Conservation (phyloP, 2,888 invertebrate genomes). For the Dioctria rufipes region DNA sequence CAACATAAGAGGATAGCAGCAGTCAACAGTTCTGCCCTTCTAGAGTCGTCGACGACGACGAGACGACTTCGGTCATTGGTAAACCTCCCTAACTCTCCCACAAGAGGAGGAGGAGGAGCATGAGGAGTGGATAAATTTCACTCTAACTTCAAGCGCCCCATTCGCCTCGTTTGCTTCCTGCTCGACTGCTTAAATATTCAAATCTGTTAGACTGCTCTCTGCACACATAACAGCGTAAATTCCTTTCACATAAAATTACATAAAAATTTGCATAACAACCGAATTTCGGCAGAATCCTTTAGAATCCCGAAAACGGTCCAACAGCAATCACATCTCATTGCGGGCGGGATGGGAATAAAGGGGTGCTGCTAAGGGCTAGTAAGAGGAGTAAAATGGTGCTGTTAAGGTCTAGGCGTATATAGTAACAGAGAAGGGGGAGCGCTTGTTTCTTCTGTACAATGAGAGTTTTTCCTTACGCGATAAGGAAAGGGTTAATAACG, state of each 20-base stretch:
- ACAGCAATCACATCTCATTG: no score
- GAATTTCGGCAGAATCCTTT: conserved; percentile 55
- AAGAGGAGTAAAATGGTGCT: no score
- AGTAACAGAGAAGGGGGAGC: not conserved
- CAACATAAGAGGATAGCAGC: no score
- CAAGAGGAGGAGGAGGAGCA: no score
- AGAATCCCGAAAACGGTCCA: no score
- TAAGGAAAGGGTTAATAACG: conserved; percentile 47
- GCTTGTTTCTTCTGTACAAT: not conserved
- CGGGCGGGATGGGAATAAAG: not conserved
- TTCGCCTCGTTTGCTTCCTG: not conserved
- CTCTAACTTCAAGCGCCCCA: not conserved
- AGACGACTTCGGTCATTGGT: no score
- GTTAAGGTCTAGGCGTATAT: no score
- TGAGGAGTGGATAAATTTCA: conserved; percentile 40
- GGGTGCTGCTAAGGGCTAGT: no score
- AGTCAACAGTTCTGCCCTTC: not conserved
- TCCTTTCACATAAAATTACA: conserved; percentile 59
- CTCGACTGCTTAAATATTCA: conserved; percentile 57
- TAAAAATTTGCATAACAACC: conserved; percentile 59
- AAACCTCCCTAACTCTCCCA: conserved; percentile 26
- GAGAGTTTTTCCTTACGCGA: conserved; percentile 7
- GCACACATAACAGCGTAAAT: conserved; percentile 56
- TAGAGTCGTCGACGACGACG: no score
- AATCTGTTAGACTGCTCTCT: conserved; percentile 58